Percentiles rank a stretch among this genome's conserved stretches.
Conservation (phyloP, 1,140 invertebrate species). For the Stenopsyche tienmushanensis region DNA sequence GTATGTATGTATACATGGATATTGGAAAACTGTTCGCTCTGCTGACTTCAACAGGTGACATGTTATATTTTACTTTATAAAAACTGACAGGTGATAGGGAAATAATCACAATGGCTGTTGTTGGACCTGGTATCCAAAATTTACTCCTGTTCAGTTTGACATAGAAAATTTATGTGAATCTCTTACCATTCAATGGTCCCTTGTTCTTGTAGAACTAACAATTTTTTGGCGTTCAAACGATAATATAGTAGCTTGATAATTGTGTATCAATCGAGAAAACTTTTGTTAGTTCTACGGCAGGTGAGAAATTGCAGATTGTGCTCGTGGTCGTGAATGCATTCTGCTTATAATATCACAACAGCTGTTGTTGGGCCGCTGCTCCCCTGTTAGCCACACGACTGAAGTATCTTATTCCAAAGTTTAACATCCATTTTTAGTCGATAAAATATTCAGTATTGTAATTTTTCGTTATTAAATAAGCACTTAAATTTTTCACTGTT, state of each 20-base stretch:
- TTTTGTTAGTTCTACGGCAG: conserved; percentile 38
- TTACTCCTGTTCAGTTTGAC: conserved; percentile 6
- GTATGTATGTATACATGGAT: conserved; percentile 34
- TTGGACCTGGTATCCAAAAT: conserved; percentile 33
- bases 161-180: conserved; percentile 22
- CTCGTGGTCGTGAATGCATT: conserved; percentile 22
- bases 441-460: too few relatives aligned
- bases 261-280: neutral
- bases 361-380: conserved; percentile 42
- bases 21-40: conserved; percentile 27
- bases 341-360: conserved; percentile 38
- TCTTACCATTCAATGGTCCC: conserved; percentile 29
- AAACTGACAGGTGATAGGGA: conserved; percentile 38
- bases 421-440: too few relatives aligned
- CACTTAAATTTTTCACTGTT: too few relatives aligned
- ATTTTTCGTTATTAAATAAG: too few relatives aligned
- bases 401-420: conserved; percentile 30
- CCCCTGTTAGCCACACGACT: conserved; percentile 40
- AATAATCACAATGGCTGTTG: conserved; percentile 40
- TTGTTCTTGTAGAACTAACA: conserved; percentile 37
- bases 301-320: conserved; percentile 32
- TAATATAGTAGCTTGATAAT: neutral
- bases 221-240: neutral
- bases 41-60: conserved; percentile 38
- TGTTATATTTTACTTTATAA: conserved; percentile 25